Evolutionary conservation across 2,888 invertebrate species (phyloP).

Genomic region (Carcina quercana): DNA sequence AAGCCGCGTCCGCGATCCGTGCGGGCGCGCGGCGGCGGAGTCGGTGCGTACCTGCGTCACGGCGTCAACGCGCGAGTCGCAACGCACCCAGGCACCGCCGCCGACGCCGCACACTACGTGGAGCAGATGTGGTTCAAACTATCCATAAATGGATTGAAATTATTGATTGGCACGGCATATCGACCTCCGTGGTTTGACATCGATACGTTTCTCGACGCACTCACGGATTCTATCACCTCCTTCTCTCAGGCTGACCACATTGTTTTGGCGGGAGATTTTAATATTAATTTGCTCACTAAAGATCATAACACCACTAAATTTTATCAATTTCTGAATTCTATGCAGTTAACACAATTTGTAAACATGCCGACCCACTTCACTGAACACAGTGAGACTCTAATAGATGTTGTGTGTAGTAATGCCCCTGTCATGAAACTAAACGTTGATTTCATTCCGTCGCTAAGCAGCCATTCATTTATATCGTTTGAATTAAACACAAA

Average conservation of each 20-base stretch:
- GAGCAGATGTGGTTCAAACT: too few relatives aligned
- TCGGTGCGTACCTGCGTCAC: too few relatives aligned
- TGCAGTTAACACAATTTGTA: slow-evolving; percentile 4
- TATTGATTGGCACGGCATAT: slow-evolving; percentile 18
- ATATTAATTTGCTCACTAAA: slow-evolving; percentile 8
- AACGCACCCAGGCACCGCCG: too few relatives aligned
- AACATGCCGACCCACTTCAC: slow-evolving; percentile 13
- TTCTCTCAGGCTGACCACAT: slow-evolving; percentile 4
- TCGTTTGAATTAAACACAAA: slow-evolving; percentile 3
- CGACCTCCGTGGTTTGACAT: slow-evolving; percentile 14
- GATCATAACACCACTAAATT: slow-evolving; percentile 5
- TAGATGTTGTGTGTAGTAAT: slow-evolving; percentile 14
- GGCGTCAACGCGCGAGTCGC: too few relatives aligned
- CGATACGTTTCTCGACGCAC: slow-evolving; percentile 11
- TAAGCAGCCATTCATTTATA: slow-evolving; percentile 12
- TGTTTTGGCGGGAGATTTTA: slow-evolving; percentile 10
- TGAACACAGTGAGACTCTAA: slow-evolving; percentile 12
- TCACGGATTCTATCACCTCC: slow-evolving; percentile 6
- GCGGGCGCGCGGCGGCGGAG: too few relatives aligned
- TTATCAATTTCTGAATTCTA: slow-evolving; percentile 1
- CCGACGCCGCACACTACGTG: too few relatives aligned
- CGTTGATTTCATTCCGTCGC: slow-evolving; percentile 7
- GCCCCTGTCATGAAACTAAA: slow-evolving; percentile 1
- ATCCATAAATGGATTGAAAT: too few relatives aligned
- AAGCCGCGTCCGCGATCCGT: too few relatives aligned